Conservation (phyloP, 1,140 invertebrate genomes). For the Papilio polyxenes region DNA sequence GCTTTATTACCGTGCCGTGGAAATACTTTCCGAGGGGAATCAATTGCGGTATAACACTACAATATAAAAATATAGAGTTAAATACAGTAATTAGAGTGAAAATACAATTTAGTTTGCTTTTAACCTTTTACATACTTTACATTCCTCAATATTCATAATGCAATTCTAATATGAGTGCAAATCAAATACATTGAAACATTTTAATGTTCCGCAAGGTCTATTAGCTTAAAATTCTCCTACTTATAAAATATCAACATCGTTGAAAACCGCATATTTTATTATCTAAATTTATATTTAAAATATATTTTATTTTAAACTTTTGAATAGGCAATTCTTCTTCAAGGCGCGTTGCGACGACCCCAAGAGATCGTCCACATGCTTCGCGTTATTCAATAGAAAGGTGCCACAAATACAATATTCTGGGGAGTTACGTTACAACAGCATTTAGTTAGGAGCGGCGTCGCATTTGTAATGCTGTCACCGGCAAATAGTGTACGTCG, state of each 20-base stretch:
- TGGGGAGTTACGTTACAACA: constrained; percentile 6
- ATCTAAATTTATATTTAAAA: neutral
- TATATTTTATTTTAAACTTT: neutral
- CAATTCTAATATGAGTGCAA: too few species aligned
- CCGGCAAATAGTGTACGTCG: neutral
- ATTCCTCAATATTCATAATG: too few species aligned
- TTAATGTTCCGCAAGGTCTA: too few species aligned
- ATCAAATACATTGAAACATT: too few species aligned
- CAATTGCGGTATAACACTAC: constrained; percentile 19
- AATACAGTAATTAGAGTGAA: neutral
- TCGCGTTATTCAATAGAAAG: constrained; percentile 10
- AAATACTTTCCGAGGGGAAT: neutral
- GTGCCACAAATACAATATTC: neutral
- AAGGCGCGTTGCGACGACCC: neutral
- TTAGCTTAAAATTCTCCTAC: neutral
- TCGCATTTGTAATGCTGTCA: neutral
- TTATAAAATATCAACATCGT: neutral
- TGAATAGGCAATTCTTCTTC: neutral
- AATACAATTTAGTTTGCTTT: neutral
- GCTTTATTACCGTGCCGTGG: neutral
- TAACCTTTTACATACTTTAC: too few species aligned
- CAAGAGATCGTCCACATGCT: neutral
- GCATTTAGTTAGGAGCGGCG: constrained; percentile 15
- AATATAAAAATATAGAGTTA: constrained; percentile 6
- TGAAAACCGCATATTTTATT: neutral